phyloP scores from a whole-genome alignment of 2,888 invertebrate genomes.

The Spialia ferax region DNA sequence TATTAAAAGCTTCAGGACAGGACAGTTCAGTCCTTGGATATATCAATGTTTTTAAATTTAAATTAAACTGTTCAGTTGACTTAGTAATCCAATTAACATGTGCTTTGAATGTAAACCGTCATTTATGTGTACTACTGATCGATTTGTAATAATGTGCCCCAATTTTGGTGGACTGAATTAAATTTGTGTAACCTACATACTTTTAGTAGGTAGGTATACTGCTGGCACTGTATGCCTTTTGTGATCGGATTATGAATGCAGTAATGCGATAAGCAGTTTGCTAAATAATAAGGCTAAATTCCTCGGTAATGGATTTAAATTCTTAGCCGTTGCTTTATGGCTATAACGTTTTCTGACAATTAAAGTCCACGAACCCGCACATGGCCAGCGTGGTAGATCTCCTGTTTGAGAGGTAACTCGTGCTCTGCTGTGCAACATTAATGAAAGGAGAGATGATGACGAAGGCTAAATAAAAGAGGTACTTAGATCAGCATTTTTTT shows the following conservation, averaged over 20 bases:
- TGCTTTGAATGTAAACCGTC: conserved; percentile 29
- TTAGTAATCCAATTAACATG: conserved; percentile 34
- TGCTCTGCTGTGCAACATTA: no score
- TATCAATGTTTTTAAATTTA: conserved; percentile 25
- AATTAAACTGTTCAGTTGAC: conserved; percentile 37
- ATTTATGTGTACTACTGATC: conserved; percentile 25
- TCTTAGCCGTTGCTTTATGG: no score
- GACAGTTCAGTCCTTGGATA: no score
- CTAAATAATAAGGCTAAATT: no score
- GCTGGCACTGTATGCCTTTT: neutral
- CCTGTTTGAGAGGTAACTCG: no score
- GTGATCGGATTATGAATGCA: neutral
- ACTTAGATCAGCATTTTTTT: no score
- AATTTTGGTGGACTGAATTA: conserved; percentile 20
- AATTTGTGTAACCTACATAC: conserved; percentile 1
- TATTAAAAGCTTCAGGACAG: conserved; percentile 9
- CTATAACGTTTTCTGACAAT: no score
- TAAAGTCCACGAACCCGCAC: no score
- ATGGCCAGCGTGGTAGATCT: no score
- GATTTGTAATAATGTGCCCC: conserved; percentile 27
- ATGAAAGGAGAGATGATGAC: no score
- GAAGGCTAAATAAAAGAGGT: no score
- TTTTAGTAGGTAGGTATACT: neutral
- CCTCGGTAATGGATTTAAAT: no score
- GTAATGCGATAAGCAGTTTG: neutral